A percentile compares a stretch with the other conserved stretches of the same genome.
phyloP scores from a whole-genome alignment of 2,113 vertebrate genomes.

The Delphinus delphis region DNA sequence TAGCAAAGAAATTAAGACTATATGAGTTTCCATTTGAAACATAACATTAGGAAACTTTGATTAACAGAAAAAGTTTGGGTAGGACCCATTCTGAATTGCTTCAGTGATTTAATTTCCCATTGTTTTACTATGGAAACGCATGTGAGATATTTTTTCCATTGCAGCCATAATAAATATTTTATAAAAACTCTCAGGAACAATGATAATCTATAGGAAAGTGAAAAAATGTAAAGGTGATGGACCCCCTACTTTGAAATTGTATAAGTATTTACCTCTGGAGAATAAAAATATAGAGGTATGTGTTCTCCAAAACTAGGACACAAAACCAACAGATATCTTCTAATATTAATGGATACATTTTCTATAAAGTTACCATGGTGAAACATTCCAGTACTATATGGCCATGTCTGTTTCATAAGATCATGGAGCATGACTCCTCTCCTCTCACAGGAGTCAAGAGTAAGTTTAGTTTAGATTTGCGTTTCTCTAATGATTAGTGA shows the following conservation, averaged over 20 bases:
- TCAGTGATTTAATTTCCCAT: constrained; percentile 38
- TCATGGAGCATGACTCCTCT: not conserved
- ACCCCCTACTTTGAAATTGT: not conserved
- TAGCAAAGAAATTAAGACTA: constrained; percentile 22
- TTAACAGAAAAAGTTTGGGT: not conserved
- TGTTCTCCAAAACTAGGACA: constrained; percentile 4
- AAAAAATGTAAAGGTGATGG: not conserved
- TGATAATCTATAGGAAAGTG: constrained; percentile 16
- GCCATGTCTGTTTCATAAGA: not conserved
- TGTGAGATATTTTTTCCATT: not conserved
- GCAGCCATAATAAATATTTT: not conserved
- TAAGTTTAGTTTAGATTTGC: not conserved
- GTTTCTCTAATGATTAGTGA: too few species aligned
- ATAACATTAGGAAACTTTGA: constrained; percentile 18
- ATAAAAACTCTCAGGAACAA: not conserved
- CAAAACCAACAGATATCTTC: not conserved
- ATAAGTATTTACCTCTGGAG: not conserved
- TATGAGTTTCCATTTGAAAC: constrained; percentile 42
- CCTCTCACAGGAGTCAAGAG: not conserved
- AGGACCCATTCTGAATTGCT: constrained; percentile 4
- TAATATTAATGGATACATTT: not conserved
- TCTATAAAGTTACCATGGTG: constrained; percentile 7
- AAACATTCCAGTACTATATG: not conserved
- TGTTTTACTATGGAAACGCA: constrained; percentile 20
- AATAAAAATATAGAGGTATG: not conserved